Conservation (phyloP, 2,113 vertebrate genomes). For the Menidia beryllina region DNA sequence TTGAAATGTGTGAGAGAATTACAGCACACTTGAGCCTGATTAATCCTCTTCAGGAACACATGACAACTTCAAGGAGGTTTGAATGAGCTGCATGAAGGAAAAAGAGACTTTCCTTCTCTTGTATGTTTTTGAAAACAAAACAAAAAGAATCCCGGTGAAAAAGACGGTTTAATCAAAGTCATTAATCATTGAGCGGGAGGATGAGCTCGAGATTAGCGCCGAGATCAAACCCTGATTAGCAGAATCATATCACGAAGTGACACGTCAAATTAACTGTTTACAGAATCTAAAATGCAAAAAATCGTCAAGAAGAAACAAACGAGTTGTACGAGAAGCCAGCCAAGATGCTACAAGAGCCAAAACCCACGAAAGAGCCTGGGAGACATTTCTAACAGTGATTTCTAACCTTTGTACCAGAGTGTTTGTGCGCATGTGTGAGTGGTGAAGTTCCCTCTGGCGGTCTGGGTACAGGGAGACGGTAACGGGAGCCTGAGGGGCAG, state of each 20-base stretch:
- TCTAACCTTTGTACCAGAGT: conserved; percentile 67
- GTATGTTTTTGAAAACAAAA: too few relatives aligned
- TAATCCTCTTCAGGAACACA: conserved; percentile 13
- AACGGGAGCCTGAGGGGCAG: conserved; percentile 67
- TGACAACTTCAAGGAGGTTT: not conserved
- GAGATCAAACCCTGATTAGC: not conserved
- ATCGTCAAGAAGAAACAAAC: conserved; percentile 10
- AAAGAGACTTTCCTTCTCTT: not conserved
- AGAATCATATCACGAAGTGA: not conserved
- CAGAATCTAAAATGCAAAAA: not conserved
- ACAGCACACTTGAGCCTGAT: conserved; percentile 1
- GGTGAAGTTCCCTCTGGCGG: conserved; percentile 56
- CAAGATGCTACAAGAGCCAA: conserved; percentile 48
- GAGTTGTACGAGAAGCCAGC: not conserved
- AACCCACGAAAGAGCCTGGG: conserved; percentile 62
- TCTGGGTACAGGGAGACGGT: conserved; percentile 55
- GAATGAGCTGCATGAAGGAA: not conserved
- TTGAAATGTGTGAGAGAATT: conserved; percentile 17
- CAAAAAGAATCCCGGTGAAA: conserved; percentile 15
- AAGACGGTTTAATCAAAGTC: not conserved
- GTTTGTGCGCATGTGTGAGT: conserved; percentile 38
- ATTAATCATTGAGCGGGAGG: not conserved
- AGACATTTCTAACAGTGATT: conserved; percentile 62
- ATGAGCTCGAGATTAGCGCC: not conserved
- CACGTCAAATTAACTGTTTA: fast-evolving